Evolutionary conservation across 1,140 invertebrate genomes (phyloP).

Genomic region (Drosophila suzukii): DNA sequence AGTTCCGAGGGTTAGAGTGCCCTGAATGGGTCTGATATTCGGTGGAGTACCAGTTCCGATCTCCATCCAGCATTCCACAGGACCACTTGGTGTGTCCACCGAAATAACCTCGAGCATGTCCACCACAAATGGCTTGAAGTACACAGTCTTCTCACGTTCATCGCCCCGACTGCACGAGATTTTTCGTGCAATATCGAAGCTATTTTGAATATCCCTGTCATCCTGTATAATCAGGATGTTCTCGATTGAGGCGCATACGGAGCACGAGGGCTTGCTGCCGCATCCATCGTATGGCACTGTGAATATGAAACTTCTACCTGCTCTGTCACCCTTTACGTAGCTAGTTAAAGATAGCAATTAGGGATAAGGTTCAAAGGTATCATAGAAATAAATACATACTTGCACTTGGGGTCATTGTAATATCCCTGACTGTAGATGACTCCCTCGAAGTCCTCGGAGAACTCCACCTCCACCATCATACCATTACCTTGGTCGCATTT

Average conservation of each 20-base stretch:
- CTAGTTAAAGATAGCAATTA: constrained; percentile 70
- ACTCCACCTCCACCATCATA: constrained; percentile 88
- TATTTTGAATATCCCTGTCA: constrained; percentile 87
- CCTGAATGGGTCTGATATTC: constrained; percentile 85
- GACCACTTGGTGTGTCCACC: constrained; percentile 87
- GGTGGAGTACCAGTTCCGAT: constrained; percentile 89
- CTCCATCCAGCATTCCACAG: constrained; percentile 91
- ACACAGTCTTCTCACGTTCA: constrained; percentile 87
- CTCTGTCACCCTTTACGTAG: constrained; percentile 87
- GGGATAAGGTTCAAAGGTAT: background rate
- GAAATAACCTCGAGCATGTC: constrained; percentile 90
- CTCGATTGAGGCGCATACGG: constrained; percentile 87
- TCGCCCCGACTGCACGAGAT: constrained; percentile 86
- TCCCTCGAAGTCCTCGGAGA: constrained; percentile 88
- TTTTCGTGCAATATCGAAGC: constrained; percentile 87
- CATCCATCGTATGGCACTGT: constrained; percentile 88
- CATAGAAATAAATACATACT: constrained; percentile 78
- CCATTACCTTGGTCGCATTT: constrained; percentile 86
- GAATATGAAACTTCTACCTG: constrained; percentile 86
- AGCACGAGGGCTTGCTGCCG: constrained; percentile 87
- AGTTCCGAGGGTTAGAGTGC: constrained; percentile 89
- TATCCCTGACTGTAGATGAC: constrained; percentile 90
- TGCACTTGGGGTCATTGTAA: constrained; percentile 88
- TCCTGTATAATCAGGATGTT: constrained; percentile 89
- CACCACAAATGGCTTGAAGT: constrained; percentile 89